Base-by-base conservation (phyloP, 2,113 vertebrate species). In the Nothobranchius furzeri region DNA sequence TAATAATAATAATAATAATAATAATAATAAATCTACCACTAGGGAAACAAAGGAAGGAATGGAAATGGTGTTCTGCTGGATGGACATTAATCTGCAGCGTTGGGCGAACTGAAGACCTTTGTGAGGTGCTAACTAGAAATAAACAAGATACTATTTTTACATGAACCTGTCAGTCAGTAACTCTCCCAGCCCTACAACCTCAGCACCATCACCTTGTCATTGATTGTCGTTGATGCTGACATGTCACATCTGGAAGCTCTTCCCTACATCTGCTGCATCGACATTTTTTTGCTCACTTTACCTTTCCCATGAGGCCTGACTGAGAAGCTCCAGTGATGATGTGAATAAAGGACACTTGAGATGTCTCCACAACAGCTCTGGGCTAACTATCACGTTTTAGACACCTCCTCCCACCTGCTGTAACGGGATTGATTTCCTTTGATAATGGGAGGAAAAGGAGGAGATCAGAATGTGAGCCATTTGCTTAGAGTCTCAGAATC, bases 171-270 rank as follows among this genome's bases (percentile, higher is more conserved):
- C 89, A 85, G 53, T 88, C 85, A 82, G 37, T 61, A 37, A 51
- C 3, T 30, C 37, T 40, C 37, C 37, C 37, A 7, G 4, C 37
- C 47, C 58, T 37, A 36, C 68, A 6, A 3, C 45, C 12, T 46
- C 30, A 51, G 36, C 69, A 62, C 73, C 68, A 49, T 50, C 67
- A 45, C 63, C 58, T 63, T 69, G n/a, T 79, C 79, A 57, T 0
- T 69, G 75, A 80, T 73, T 77, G 87, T 78, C 84, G 75, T 85
- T 78, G 80, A 89, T 66, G 81, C 83, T 89, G 85, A 90, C 85
- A 84, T 67, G 68, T 84, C 86, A 86, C 90, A 92, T 90, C 90
- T 90, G 90, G 90, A 90, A 90, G 75, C 89, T 83, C 84, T 90
- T 88, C 84, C 57, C 76, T 54, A 3, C 78, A 79, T 85, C 57